Evolutionary conservation across 2,888 invertebrate genomes (phyloP).

Genomic region (Ischnus inquisitorius): DNA sequence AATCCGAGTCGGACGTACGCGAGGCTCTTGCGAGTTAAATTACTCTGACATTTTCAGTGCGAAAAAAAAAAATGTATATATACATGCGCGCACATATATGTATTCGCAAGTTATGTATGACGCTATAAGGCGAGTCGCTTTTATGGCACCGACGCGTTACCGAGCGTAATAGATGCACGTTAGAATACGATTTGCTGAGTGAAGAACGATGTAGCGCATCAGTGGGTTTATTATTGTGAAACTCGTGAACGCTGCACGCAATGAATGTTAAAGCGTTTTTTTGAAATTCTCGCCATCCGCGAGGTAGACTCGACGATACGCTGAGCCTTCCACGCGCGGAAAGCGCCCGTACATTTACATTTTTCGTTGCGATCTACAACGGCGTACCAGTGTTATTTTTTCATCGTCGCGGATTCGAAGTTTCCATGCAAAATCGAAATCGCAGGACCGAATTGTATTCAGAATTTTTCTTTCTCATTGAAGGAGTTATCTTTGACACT

Average conservation of each 20-base stretch:
- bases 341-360: not conserved
- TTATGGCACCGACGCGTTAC: constrained; percentile 13
- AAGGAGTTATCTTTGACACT: too few relatives aligned
- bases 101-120: constrained; percentile 17
- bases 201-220: constrained; percentile 71
- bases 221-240: constrained; percentile 51
- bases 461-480: too few relatives aligned
- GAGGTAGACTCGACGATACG: constrained; percentile 4
- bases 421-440: too few relatives aligned
- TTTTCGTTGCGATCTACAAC: too few relatives aligned
- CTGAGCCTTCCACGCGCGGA: not conserved
- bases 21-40: not conserved
- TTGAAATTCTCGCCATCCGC: not conserved
- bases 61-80: too few relatives aligned
- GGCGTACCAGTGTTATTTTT: too few relatives aligned
- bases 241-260: constrained; percentile 38
- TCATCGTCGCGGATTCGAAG: too few relatives aligned
- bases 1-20: not conserved
- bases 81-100: too few relatives aligned
- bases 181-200: constrained; percentile 69
- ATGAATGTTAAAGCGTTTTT: constrained; percentile 51
- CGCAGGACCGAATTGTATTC: too few relatives aligned
- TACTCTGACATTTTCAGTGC: constrained; percentile 12
- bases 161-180: constrained; percentile 50
- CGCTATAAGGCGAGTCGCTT: constrained; percentile 17